These are phyloP conservation scores for Chrysemys picta DNA, from an alignment of 2,113 vertebrate species.

Conservation along the genomic window DNA sequence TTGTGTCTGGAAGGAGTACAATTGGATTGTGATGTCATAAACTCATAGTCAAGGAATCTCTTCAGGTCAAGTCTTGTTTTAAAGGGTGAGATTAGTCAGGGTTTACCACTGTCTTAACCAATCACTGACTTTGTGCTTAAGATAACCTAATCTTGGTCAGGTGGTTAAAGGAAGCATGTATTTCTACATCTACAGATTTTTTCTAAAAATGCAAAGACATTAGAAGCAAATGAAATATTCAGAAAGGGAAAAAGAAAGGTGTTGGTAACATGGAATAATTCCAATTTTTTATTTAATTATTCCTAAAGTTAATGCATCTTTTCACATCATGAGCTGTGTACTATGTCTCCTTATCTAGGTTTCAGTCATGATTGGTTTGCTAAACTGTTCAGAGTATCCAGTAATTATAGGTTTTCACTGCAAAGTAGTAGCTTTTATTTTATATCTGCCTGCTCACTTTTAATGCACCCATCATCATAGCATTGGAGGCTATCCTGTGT, in stretches of 20 bases:
- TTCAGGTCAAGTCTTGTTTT: slow-evolving; percentile 67
- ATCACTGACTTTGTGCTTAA: slow-evolving; percentile 41
- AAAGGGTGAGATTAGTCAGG: slow-evolving; percentile 60
- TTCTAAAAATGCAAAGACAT: neutral
- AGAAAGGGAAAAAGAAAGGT: neutral
- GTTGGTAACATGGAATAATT: neutral
- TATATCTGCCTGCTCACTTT: neutral
- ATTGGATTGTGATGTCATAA: slow-evolving; percentile 71
- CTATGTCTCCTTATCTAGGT: neutral
- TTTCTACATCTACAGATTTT: slow-evolving; percentile 2
- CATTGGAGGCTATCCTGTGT: neutral
- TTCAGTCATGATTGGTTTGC: neutral
- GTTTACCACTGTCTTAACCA: slow-evolving; percentile 49
- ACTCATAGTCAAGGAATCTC: slow-evolving; percentile 43
- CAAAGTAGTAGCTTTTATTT: neutral
- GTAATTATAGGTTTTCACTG: neutral
- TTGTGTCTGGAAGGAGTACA: slow-evolving; percentile 26
- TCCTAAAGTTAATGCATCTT: neutral
- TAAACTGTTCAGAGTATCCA: neutral
- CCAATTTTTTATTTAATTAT: neutral
- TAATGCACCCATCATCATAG: neutral
- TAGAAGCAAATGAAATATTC: neutral
- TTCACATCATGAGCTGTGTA: neutral
- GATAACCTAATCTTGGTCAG: slow-evolving; percentile 58
- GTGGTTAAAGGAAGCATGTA: neutral